These are phyloP conservation scores for Crossaster papposus DNA, from an alignment of 53 echinoderm and acorn worm genomes.

Conservation along the genomic window DNA sequence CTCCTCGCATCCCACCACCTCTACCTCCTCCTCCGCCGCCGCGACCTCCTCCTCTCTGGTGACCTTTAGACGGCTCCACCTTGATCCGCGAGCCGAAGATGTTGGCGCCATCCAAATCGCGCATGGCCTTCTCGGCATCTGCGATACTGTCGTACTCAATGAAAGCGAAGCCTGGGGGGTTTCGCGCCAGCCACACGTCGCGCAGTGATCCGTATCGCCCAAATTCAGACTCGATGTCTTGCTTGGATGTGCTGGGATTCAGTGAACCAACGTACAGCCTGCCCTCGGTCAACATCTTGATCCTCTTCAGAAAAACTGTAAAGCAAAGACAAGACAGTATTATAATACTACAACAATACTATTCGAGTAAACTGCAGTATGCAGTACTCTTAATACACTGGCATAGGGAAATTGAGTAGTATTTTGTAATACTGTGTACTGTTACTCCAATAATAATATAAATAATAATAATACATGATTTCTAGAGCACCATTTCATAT, in stretches of 20 bases:
- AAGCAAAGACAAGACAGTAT: not conserved
- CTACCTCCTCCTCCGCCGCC: conserved; percentile 71
- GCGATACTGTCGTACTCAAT: conserved; percentile 75
- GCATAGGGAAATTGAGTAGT: too few relatives aligned
- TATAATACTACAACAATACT: not conserved
- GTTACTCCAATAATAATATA: too few relatives aligned
- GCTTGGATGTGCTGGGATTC: conserved; percentile 73
- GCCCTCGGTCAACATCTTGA: conserved; percentile 74
- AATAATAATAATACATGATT: too few relatives aligned
- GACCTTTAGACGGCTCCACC: conserved; percentile 89
- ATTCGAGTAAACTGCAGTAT: not conserved
- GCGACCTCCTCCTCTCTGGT: conserved; percentile 76
- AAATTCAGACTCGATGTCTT: conserved; percentile 83
- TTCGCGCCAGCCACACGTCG: conserved; percentile 96
- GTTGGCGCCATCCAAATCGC: conserved; percentile 75
- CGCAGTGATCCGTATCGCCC: conserved; percentile 76
- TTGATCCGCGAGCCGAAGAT: conserved; percentile 81
- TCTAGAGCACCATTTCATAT: too few relatives aligned
- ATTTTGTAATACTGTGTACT: too few relatives aligned
- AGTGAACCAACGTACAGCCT: conserved; percentile 88
- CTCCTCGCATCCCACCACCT: conserved; percentile 66
- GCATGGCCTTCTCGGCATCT: conserved; percentile 86
- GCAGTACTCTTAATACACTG: too few relatives aligned
- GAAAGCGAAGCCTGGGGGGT: conserved; percentile 98
- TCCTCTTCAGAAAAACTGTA: not conserved